These are phyloP conservation scores for Murina feae DNA, from an alignment of 2,113 vertebrate species.

Conservation along the genomic window DNA sequence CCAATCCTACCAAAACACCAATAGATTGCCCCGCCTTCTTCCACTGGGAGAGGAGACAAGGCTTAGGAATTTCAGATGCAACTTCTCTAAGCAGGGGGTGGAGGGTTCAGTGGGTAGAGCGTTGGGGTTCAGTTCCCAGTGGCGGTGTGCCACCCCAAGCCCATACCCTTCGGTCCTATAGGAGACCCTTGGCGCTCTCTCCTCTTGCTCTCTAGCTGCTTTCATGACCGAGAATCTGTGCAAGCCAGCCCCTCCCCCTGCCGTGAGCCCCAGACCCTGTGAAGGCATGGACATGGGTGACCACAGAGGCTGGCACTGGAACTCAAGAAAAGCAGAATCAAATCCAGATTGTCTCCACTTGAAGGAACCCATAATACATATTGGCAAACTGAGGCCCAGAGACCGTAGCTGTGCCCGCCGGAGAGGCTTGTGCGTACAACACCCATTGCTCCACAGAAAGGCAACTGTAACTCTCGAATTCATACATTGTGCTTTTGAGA, in stretches of 20 bases:
- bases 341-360: background rate
- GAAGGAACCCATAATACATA: background rate
- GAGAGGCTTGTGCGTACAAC: background rate
- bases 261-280: background rate
- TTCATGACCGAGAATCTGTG: background rate
- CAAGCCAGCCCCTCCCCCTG: background rate
- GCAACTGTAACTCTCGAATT: background rate
- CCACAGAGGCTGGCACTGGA: background rate
- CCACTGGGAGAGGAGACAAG: background rate
- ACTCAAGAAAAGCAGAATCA: conserved; percentile 22
- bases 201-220: background rate
- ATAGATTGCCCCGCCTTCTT: background rate
- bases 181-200: background rate
- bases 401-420: background rate
- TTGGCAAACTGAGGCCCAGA: conserved; percentile 15
- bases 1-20: background rate
- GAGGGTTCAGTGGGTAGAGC: background rate
- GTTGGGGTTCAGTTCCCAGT: background rate
- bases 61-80: background rate
- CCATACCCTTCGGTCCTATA: background rate
- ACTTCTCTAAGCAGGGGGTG: background rate
- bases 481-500: background rate
- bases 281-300: background rate
- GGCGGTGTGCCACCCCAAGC: background rate
- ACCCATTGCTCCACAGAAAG: background rate